Evolutionary conservation across 2,797 vertebrate genomes (phyloP).

Genomic region (Malacoraja senta): DNA sequence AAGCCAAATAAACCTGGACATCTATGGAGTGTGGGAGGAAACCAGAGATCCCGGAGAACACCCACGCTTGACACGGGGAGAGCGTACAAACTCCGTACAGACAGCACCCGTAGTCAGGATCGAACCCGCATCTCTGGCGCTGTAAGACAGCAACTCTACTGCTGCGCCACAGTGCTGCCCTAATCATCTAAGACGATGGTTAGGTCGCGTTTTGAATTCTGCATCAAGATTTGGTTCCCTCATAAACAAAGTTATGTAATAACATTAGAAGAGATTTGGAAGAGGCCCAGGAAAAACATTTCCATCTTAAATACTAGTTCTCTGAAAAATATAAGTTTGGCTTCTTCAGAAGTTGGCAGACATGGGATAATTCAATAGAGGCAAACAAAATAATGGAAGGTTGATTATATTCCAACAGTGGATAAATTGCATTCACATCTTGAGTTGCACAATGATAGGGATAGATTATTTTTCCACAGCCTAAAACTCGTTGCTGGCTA

Average conservation of each 20-base stretch:
- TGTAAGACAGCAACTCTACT: too few relatives aligned
- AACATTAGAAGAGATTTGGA: not conserved
- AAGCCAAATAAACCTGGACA: too few relatives aligned
- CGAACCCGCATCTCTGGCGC: too few relatives aligned
- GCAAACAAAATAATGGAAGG: not conserved
- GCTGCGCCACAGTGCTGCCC: too few relatives aligned
- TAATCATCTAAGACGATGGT: not conserved
- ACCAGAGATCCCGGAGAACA: too few relatives aligned
- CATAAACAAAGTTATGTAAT: not conserved
- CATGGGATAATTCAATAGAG: not conserved
- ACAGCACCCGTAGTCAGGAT: too few relatives aligned
- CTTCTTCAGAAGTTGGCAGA: not conserved
- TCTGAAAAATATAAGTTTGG: not conserved
- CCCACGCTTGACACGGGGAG: too few relatives aligned
- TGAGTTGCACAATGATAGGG: not conserved
- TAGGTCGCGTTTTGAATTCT: not conserved
- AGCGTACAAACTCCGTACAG: too few relatives aligned
- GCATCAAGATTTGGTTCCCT: not conserved
- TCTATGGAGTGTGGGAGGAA: too few relatives aligned
- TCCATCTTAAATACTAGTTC: not conserved
- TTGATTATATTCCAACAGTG: not conserved
- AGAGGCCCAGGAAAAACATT: not conserved
- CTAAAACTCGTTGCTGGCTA: not conserved
- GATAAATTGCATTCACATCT: not conserved
- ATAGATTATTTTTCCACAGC: not conserved